Evolutionary conservation across 2,113 vertebrate genomes (phyloP), one percentile per base, ranked within the genome.

Genomic region (Pao palembangensis): DNA sequence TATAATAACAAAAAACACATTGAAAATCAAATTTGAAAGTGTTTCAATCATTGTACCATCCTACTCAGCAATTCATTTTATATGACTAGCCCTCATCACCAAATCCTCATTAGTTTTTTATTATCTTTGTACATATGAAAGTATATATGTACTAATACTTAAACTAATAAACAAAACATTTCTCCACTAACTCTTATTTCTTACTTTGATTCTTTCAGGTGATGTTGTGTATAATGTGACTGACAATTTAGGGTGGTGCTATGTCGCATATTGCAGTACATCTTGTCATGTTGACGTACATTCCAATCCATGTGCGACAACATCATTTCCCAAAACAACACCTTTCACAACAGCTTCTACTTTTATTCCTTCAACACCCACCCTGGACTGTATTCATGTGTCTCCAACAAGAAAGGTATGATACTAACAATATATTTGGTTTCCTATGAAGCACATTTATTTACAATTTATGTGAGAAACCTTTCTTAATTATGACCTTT

Each of bases 401-500:
- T 1, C 51, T 67, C 85, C 85, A 64, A 60, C 81, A 38, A 86
- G 75, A 85, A 73, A 88, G 88, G 56, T 58, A 58, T 12, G 4
- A 34, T 23, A 13, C 25, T 28, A 28, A 7, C 25, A 4, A 28
- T 6, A 28, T 46, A 1, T 38, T 38, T 8, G 34, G 34, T 38
- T 8, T 38, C 34, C 34, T 38, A 38, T 38, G 34, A 38, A 38
- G 34, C 34, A 12, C 8, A 11, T 38, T 1, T 38, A 8, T 31
- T 23, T 23, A 2, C 21, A 23, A 23, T 28, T 28, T 6, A 28
- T 28, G 25, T 28, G 25, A 4, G 25, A 28, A 28, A 28, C 25
- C 25, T 28, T 3, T 28, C 25, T 28, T 7, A 28, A 28, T 6
- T 28, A 28, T 28, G 25, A 7, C 25, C 6, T 6, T 28, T 28